phyloP scores from a whole-genome alignment of 2,797 vertebrate species.

The Tachyglossus aculeatus region DNA sequence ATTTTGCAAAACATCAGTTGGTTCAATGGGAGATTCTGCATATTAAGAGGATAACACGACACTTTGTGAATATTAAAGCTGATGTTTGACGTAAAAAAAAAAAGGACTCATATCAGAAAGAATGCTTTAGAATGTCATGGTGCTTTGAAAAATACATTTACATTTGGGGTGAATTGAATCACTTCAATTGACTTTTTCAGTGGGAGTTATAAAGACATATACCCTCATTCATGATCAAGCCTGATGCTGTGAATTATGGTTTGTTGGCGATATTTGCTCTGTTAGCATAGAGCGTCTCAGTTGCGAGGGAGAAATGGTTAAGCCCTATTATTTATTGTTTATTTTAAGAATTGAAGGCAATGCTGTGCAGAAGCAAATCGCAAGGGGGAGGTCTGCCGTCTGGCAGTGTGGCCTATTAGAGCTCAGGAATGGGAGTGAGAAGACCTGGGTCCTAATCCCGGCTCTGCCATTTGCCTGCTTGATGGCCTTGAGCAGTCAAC shows the following conservation, averaged over 20 bases:
- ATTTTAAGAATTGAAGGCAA: conserved; percentile 24
- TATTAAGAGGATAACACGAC: not conserved
- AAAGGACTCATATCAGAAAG: not conserved
- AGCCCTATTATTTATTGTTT: not conserved
- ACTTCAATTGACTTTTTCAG: conserved; percentile 1
- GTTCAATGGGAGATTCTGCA: conserved; percentile 21
- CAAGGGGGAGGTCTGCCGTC: no score
- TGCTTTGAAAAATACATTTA: conserved; percentile 15
- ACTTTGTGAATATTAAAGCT: not conserved
- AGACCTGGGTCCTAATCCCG: no score
- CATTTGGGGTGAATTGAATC: conserved; percentile 20
- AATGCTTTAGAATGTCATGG: not conserved
- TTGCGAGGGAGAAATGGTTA: not conserved
- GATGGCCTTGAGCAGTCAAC: no score
- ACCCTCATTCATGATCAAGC: no score
- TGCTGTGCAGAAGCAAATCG: not conserved
- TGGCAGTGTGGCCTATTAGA: no score
- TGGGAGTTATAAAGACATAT: conserved; percentile 7
- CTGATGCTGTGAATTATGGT: not conserved
- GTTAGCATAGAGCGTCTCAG: not conserved
- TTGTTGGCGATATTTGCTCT: not conserved
- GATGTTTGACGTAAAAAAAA: not conserved
- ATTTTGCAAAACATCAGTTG: conserved; percentile 31
- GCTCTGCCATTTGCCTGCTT: no score
- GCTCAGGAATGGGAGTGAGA: no score